Evolutionary conservation across 2,888 invertebrate genomes (phyloP).

Genomic region (Crematogaster levior): DNA sequence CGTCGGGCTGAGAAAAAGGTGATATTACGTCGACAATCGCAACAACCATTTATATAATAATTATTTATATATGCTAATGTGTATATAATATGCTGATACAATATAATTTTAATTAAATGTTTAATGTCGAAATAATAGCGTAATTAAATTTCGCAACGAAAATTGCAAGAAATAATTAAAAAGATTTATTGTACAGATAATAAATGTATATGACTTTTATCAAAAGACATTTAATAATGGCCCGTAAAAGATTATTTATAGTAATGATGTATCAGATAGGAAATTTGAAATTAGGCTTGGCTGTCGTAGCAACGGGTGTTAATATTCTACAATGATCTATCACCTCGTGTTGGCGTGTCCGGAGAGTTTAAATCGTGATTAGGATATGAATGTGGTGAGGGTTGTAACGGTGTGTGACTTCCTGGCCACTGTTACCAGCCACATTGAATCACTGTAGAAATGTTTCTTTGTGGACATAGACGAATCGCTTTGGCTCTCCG

Average conservation of each 20-base stretch:
- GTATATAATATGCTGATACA: neutral
- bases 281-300: constrained; percentile 42
- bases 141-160: neutral
- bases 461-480: constrained; percentile 56
- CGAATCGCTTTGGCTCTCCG: constrained; percentile 52
- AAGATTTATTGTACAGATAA: neutral
- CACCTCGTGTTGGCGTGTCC: constrained; percentile 35
- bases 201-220: constrained; percentile 11
- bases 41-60: no score
- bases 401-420: constrained; percentile 54
- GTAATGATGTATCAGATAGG: constrained; percentile 37
- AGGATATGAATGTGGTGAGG: constrained; percentile 52
- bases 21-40: neutral
- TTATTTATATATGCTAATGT: no score
- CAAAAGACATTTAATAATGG: constrained; percentile 20
- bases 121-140: neutral
- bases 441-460: constrained; percentile 46
- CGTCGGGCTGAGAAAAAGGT: neutral
- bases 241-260: neutral
- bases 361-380: constrained; percentile 53
- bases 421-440: constrained; percentile 49
- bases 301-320: constrained; percentile 35
- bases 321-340: constrained; percentile 48
- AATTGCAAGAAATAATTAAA: neutral
- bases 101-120: neutral